Conservation (phyloP, 2,888 invertebrate genomes). For the Tuta absoluta region DNA sequence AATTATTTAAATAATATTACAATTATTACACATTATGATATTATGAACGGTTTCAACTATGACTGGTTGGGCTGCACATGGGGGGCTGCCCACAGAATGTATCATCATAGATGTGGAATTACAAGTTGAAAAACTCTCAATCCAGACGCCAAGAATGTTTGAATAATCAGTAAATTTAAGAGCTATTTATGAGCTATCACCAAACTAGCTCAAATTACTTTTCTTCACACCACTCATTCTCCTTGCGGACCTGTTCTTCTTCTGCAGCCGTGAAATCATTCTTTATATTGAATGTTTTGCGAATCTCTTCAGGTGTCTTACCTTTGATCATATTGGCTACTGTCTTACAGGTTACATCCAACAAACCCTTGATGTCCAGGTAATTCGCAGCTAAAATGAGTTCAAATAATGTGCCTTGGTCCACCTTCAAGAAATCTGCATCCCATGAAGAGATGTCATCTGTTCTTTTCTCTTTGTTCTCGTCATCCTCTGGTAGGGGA, state of each 20-base stretch:
- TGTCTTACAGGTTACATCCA: conserved; percentile 99
- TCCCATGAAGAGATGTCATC: conserved; percentile 99
- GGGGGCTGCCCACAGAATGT: too few relatives aligned
- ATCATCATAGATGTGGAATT: too few relatives aligned
- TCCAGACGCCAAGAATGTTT: not conserved
- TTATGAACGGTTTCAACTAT: too few relatives aligned
- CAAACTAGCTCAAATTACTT: conserved; percentile 74
- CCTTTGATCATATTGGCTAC: conserved; percentile 99
- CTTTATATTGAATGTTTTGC: conserved; percentile 98
- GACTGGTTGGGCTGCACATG: too few relatives aligned
- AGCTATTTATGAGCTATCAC: conserved; percentile 20
- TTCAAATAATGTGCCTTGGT: conserved; percentile 98
- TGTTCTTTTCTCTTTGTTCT: conserved; percentile 98
- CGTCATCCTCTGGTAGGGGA: conserved; percentile 97
- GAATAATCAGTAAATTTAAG: conserved; percentile 11
- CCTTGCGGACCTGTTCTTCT: conserved; percentile 98
- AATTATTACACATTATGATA: too few relatives aligned
- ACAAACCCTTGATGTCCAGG: conserved; percentile 95
- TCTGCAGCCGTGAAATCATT: conserved; percentile 98
- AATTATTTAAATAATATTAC: too few relatives aligned
- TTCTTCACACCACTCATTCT: conserved; percentile 97
- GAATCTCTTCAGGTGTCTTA: conserved; percentile 98
- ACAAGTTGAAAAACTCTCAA: not conserved
- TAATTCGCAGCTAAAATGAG: conserved; percentile 98
- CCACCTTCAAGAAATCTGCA: conserved; percentile 98